phyloP scores from a whole-genome alignment of 2,113 vertebrate species.

The Loxodonta africana region DNA sequence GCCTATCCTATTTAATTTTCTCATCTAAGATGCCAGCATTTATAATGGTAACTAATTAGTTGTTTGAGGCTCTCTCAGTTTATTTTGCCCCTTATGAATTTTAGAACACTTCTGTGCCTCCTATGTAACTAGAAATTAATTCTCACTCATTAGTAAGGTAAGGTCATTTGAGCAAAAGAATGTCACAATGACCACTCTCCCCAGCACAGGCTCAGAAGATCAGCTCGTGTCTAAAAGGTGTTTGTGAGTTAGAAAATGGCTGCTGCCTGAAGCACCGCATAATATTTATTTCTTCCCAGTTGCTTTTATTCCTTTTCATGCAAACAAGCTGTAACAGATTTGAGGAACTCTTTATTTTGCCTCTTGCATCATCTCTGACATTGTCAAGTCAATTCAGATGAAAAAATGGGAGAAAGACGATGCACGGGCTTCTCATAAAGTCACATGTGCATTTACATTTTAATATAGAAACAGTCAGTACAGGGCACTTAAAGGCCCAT shows the following conservation, averaged over 20 bases:
- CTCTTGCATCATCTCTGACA: conserved; percentile 60
- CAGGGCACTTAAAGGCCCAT: conserved; percentile 54
- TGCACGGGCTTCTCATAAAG: not conserved
- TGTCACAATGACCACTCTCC: conserved; percentile 14
- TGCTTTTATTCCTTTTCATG: conserved; percentile 54
- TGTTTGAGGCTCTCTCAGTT: conserved; percentile 22
- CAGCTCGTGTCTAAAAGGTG: not conserved
- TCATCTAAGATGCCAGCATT: conserved; percentile 33
- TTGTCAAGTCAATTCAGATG: conserved; percentile 66
- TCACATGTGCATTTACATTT: conserved; percentile 58
- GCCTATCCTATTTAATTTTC: conserved; percentile 38
- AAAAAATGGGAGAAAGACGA: conserved; percentile 31
- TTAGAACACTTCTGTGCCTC: conserved; percentile 44
- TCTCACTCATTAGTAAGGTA: conserved; percentile 50
- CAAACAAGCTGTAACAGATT: conserved; percentile 56
- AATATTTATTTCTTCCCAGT: conserved; percentile 25
- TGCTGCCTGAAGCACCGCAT: not conserved
- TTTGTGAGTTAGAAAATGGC: conserved; percentile 43
- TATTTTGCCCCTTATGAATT: conserved; percentile 60
- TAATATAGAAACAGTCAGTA: conserved; percentile 65
- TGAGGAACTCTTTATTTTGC: conserved; percentile 56
- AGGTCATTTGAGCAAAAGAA: conserved; percentile 36
- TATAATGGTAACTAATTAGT: conserved; percentile 24
- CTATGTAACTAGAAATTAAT: conserved; percentile 21
- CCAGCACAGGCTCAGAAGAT: not conserved